Conservation (phyloP, 2,113 vertebrate species). For the Puntigrus tetrazona region DNA sequence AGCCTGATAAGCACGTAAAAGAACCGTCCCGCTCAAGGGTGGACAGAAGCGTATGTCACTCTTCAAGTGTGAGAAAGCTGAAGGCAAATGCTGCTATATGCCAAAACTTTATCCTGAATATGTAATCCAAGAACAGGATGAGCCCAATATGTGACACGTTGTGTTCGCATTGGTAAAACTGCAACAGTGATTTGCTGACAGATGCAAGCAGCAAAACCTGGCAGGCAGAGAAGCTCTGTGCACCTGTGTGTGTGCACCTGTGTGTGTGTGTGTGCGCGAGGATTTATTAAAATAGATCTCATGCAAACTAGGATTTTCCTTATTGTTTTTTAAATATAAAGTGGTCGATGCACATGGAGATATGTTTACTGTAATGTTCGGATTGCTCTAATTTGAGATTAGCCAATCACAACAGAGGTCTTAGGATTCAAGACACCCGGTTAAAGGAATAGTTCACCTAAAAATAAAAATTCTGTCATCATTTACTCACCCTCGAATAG, state of each 20-base stretch:
- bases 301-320: not conserved
- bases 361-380: not conserved
- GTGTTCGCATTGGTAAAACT: not conserved
- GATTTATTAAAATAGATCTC: not conserved
- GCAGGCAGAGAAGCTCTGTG: conserved; percentile 9
- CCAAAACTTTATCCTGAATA: conserved; percentile 1
- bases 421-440: too few relatives aligned
- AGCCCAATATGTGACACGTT: not conserved
- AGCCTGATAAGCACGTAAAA: conserved; percentile 27
- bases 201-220: not conserved
- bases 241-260: conserved; percentile 37
- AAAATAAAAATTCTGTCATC: too few relatives aligned
- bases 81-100: not conserved
- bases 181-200: conserved; percentile 7
- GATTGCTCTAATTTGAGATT: not conserved
- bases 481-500: too few relatives aligned
- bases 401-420: not conserved
- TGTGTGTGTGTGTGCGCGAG: not conserved
- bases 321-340: not conserved
- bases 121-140: conserved; percentile 2
- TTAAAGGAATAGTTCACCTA: too few relatives aligned
- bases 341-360: not conserved
- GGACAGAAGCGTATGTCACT: conserved; percentile 14
- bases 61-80: not conserved
- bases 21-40: not conserved